Percentiles rank a stretch among this genome's conserved stretches.
phyloP scores from a whole-genome alignment of 1,140 invertebrate species.

The Magallana ariakensis region DNA sequence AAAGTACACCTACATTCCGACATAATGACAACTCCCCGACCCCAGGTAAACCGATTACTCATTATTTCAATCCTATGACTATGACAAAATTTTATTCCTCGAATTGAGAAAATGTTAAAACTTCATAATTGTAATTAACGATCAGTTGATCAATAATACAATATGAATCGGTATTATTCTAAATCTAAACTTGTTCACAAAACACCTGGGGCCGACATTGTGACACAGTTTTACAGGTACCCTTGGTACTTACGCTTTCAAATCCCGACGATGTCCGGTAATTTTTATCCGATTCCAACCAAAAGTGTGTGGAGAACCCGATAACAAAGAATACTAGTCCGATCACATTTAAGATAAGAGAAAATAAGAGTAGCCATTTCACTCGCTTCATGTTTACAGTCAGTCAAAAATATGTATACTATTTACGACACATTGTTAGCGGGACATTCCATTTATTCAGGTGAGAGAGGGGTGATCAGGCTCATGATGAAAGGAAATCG shows the following conservation, averaged over 20 bases:
- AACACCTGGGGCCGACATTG: conserved; percentile 14
- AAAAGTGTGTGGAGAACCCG: conserved; percentile 59
- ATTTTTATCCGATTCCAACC: conserved; percentile 54
- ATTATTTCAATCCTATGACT: too few relatives aligned
- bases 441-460: conserved; percentile 18
- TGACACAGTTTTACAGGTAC: background rate
- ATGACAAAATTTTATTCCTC: too few relatives aligned
- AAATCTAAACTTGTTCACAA: too few relatives aligned
- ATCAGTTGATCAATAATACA: too few relatives aligned
- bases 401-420: background rate
- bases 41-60: too few relatives aligned
- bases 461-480: background rate
- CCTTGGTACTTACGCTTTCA: conserved; percentile 9
- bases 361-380: conserved; percentile 40
- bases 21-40: too few relatives aligned
- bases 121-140: too few relatives aligned
- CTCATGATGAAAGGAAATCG: background rate
- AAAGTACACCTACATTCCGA: too few relatives aligned
- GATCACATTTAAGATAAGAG: conserved; percentile 29
- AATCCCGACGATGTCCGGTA: conserved; percentile 47
- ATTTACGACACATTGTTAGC: conserved; percentile 7
- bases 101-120: too few relatives aligned
- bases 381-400: conserved; percentile 34
- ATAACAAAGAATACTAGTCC: conserved; percentile 55
- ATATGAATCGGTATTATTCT: too few relatives aligned